Conservation (phyloP, 2,797 vertebrate species). For the Simalia tracyae region DNA sequence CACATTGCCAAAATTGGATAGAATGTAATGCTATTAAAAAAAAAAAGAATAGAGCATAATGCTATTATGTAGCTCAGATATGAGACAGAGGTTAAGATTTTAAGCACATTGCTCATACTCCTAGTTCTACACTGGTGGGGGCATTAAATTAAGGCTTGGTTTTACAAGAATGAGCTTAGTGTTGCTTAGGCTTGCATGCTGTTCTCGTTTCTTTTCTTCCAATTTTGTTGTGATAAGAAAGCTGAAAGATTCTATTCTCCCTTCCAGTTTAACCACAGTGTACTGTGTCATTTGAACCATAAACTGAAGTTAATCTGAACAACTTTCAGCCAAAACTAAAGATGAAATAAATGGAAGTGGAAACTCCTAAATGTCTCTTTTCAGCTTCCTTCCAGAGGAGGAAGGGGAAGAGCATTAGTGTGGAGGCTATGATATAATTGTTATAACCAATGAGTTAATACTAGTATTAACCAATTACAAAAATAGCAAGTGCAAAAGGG, state of each 20-base stretch:
- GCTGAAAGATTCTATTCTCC: not conserved
- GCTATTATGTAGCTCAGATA: not conserved
- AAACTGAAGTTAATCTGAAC: not conserved
- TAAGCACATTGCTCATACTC: not conserved
- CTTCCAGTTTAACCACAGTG: not conserved
- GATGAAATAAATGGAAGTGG: not conserved
- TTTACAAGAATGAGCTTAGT: not conserved
- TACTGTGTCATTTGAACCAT: not conserved
- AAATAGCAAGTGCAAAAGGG: not conserved
- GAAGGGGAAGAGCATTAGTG: not conserved
- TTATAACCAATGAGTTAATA: not conserved
- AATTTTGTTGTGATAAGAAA: not conserved
- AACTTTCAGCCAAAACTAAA: not conserved
- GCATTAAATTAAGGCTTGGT: not conserved
- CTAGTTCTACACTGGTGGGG: not conserved
- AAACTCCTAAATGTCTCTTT: not conserved
- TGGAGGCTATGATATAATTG: not conserved
- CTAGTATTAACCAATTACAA: not conserved
- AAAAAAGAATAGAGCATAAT: not conserved
- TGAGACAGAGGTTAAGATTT: not conserved
- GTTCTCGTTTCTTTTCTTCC: not conserved
- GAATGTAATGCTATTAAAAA: not conserved
- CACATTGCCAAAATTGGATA: not conserved
- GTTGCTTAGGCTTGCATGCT: not conserved
- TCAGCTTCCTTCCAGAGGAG: not conserved